These are phyloP conservation scores for Daktulosphaira vitifoliae DNA, from an alignment of 1,140 invertebrate genomes.

Conservation along the genomic window DNA sequence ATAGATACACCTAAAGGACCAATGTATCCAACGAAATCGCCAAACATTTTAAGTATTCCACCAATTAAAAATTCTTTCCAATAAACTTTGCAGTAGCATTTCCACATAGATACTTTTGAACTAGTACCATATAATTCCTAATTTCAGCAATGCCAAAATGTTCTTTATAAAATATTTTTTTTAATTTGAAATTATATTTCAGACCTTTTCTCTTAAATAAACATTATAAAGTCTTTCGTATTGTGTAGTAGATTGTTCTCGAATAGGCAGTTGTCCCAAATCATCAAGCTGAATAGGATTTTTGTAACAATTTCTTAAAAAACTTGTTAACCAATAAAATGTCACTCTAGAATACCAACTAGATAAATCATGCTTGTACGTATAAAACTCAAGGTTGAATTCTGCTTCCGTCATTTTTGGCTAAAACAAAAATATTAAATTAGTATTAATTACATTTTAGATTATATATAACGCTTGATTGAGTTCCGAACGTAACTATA, in stretches of 20 bases:
- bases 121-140: slow-evolving; percentile 7
- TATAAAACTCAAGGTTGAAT: slow-evolving; percentile 27
- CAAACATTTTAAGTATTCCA: slow-evolving; percentile 63
- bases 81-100: slow-evolving; percentile 57
- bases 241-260: slow-evolving; percentile 49
- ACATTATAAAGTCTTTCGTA: slow-evolving; percentile 49
- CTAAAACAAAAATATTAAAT: neutral
- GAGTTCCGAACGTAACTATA: no score
- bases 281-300: slow-evolving; percentile 57
- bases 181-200: neutral
- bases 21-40: slow-evolving; percentile 65
- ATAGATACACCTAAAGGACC: slow-evolving; percentile 66
- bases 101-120: slow-evolving; percentile 50
- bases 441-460: no score
- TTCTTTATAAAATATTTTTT: neutral
- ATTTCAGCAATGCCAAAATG: neutral
- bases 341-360: slow-evolving; percentile 61
- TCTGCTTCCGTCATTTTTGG: neutral
- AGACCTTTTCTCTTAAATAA: slow-evolving; percentile 47
- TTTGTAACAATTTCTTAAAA: slow-evolving; percentile 58
- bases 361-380: slow-evolving; percentile 50
- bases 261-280: slow-evolving; percentile 58
- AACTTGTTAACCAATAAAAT: slow-evolving; percentile 65
- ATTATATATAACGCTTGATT: no score
- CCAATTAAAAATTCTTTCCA: slow-evolving; percentile 64